phyloP scores from a whole-genome alignment of 2,797 vertebrate species.

The Eutrigla gurnardus region DNA sequence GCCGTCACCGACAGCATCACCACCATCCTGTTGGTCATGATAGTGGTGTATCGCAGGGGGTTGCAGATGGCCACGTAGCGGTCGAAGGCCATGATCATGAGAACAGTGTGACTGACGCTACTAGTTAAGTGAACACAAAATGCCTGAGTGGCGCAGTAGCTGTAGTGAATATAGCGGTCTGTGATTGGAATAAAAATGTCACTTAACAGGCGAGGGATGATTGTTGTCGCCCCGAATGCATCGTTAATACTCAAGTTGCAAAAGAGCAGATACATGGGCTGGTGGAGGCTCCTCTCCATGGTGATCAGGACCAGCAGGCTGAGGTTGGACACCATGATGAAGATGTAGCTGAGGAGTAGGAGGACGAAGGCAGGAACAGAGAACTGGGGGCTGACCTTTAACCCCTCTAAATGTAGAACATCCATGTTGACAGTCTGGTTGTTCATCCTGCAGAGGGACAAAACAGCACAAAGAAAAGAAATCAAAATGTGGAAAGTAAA shows the following conservation, averaged over 20 bases:
- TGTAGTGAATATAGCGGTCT: slow-evolving; percentile 54
- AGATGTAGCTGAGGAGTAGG: slow-evolving; percentile 61
- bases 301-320: slow-evolving; percentile 59
- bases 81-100: no score
- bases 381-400: slow-evolving; percentile 45
- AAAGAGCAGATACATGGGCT: slow-evolving; percentile 87
- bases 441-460: no score
- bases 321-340: slow-evolving; percentile 63
- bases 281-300: slow-evolving; percentile 68
- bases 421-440: neutral
- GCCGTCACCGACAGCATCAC: slow-evolving; percentile 66
- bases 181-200: slow-evolving; percentile 69
- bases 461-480: no score
- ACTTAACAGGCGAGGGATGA: slow-evolving; percentile 76
- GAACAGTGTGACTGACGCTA: slow-evolving; percentile 76
- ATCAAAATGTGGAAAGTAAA: no score
- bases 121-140: slow-evolving; percentile 83
- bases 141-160: slow-evolving; percentile 82
- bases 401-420: slow-evolving; percentile 50
- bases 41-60: no score
- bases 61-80: no score
- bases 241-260: slow-evolving; percentile 83
- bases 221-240: slow-evolving; percentile 71
- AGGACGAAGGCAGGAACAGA: slow-evolving; percentile 53
- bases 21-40: slow-evolving; percentile 77